phyloP scores from a whole-genome alignment of 2,113 vertebrate genomes.

The Gallinago media region DNA sequence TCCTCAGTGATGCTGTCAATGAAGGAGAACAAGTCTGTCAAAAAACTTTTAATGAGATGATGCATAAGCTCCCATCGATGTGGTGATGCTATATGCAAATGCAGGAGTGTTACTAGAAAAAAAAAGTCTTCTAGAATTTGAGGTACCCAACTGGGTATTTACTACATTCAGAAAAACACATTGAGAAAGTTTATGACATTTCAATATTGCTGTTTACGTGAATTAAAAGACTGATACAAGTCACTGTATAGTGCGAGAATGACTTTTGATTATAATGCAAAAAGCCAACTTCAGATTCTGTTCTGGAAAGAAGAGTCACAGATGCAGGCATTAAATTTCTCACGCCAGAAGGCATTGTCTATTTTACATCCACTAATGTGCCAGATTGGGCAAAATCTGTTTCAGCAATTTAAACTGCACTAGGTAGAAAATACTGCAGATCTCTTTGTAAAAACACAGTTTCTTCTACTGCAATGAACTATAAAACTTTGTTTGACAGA shows the following conservation, averaged over 20 bases:
- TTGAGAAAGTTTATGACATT: not conserved
- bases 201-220: not conserved
- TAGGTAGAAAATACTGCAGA: conserved; percentile 3
- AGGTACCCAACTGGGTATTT: not conserved
- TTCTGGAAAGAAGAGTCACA: not conserved
- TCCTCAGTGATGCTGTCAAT: fast-evolving
- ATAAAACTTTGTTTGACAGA: conserved; percentile 24
- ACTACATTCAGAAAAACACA: not conserved
- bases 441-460: not conserved
- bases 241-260: not conserved
- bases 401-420: not conserved
- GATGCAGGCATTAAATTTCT: not conserved
- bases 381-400: conserved; percentile 30
- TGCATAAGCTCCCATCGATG: not conserved
- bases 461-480: not conserved
- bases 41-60: not conserved
- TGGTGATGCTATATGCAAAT: not conserved
- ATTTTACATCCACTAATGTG: not conserved
- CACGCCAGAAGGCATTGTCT: conserved; percentile 1
- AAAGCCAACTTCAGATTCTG: not conserved
- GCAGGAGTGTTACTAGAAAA: not conserved
- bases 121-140: not conserved
- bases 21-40: not conserved
- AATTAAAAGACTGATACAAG: not conserved
- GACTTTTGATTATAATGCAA: not conserved